Conservation (phyloP, 2,113 vertebrate genomes). For the Anolis sagrei region DNA sequence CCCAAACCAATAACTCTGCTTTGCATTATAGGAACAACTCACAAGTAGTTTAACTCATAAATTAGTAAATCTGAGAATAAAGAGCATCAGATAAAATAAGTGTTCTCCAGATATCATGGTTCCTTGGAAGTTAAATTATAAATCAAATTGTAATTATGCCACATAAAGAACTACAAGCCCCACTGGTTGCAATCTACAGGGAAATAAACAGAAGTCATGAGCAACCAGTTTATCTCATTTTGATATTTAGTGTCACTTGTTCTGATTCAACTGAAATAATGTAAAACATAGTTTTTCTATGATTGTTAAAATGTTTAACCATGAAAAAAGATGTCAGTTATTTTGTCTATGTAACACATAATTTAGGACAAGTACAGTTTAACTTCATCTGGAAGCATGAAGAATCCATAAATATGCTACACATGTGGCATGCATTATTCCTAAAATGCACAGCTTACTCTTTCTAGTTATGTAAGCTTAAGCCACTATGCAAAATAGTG, state of each 20-base stretch:
- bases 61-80: conserved; percentile 53
- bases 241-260: conserved; percentile 41
- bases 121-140: conserved; percentile 45
- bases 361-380: not conserved
- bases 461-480: not conserved
- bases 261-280: conserved; percentile 20
- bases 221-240: conserved; percentile 39
- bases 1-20: conserved; percentile 20
- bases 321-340: conserved; percentile 8
- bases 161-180: conserved; percentile 29
- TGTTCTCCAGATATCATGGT: conserved; percentile 46
- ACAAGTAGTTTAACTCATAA: conserved; percentile 21
- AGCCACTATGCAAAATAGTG: not conserved
- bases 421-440: not conserved
- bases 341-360: not conserved
- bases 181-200: not conserved
- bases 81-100: conserved; percentile 48
- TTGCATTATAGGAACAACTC: conserved; percentile 14
- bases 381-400: not conserved
- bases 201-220: conserved; percentile 45
- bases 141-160: conserved; percentile 51
- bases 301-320: conserved; percentile 43
- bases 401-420: no score
- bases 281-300: conserved; percentile 33
- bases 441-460: not conserved